Base-by-base conservation (phyloP, 2,113 vertebrate genomes). In the Misgurnus anguillicaudatus region DNA sequence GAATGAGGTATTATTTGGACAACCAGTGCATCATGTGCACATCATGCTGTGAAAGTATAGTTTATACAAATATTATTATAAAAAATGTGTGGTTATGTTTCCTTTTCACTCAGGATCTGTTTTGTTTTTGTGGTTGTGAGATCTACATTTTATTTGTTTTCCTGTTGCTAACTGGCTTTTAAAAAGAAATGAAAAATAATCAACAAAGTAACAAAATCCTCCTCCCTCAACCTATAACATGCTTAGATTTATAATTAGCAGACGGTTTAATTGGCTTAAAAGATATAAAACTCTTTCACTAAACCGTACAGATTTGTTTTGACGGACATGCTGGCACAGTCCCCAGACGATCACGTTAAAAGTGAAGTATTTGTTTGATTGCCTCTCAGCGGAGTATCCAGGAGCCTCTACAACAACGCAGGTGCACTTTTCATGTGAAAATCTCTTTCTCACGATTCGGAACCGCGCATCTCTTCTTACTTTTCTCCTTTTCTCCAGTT, bases 371-470 rank as follows among this genome's bases (percentile, higher is more conserved):
- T 48, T 82, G 41, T 86, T 81, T 82, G 79, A 83, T 85, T 88
- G 87, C 86, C 83, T 1, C 74, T 78, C 88, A 80, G 85, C 80
- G 84, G 69, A 88, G 84, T 67, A 75, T 84, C 84, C 75, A 1
- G 42, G 79, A 80, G 84, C 83, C 84, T 88, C 85, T 85, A 62
- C 84, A 76, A 87, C 87, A 87, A 89, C 87, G 83, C 90, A 89
- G 89, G 86, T 90, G 87, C 85, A 89, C 90, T 89, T 91, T 91
- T 91, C 89, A 90, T 91, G 90, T 91, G 84, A 87, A 86, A 89
- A 91, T 89, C 88, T 86, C 86, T 86, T 91, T 86, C 87, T 89
- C 68, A 41, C 55, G 4, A 82, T 71, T 72, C 67, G 63, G 60
- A 74, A 14, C 51, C n/a, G 11, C 39, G 74, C 85, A 86, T 51